Conservation (phyloP, 2,113 vertebrate genomes). For the Vombatus ursinus region DNA sequence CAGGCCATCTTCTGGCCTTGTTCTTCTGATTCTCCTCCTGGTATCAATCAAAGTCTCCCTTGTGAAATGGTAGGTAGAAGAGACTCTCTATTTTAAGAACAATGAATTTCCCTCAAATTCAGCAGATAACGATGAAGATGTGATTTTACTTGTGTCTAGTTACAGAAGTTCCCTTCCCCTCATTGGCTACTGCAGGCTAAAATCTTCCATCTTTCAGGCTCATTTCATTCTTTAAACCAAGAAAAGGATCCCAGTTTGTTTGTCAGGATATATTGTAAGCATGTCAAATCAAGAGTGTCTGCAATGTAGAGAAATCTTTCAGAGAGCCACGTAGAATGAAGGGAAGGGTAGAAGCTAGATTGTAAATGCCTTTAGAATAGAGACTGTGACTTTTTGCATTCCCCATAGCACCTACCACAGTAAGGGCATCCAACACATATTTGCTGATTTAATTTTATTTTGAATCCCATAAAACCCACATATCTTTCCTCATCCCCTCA, state of each 20-base stretch:
- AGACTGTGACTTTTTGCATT: background rate
- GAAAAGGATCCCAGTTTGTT: background rate
- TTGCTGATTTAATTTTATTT: background rate
- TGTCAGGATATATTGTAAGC: background rate
- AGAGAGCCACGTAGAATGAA: conserved; percentile 33
- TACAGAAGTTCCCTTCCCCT: background rate
- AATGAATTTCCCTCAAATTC: conserved; percentile 34
- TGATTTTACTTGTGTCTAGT: conserved; percentile 2
- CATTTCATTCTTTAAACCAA: background rate
- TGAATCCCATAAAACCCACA: background rate
- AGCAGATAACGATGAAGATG: conserved; percentile 3
- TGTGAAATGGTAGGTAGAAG: too few species aligned
- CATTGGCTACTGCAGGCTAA: background rate
- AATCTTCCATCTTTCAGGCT: background rate
- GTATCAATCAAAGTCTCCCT: too few species aligned
- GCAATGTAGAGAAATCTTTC: conserved; percentile 17
- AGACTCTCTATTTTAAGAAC: conserved; percentile 41
- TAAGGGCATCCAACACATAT: background rate
- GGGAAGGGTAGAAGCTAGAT: background rate
- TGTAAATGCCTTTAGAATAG: background rate
- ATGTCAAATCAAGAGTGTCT: conserved; percentile 32
- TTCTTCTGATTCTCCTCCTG: too few species aligned
- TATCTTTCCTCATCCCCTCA: background rate
- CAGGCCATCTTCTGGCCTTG: too few species aligned
- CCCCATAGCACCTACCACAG: background rate